Percentiles rank a stretch among this genome's conserved stretches.
Conservation (phyloP, 2,797 vertebrate species). For the Rhincodon typus region DNA sequence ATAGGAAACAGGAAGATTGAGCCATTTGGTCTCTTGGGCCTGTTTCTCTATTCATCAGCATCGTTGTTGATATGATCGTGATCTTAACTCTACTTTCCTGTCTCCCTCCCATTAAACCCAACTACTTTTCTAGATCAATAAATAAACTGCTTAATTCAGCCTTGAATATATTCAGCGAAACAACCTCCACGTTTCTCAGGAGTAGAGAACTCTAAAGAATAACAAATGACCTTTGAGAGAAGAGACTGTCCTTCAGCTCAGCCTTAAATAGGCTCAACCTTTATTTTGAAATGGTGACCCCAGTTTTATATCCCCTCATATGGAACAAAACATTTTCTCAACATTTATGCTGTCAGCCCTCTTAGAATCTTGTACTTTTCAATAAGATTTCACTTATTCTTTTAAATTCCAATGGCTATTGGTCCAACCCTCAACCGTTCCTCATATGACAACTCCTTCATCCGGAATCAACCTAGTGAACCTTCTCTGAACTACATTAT, state of each 20-base stretch:
- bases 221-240: neutral
- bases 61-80: neutral
- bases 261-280: neutral
- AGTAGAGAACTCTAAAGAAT: neutral
- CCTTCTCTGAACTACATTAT: neutral
- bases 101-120: neutral
- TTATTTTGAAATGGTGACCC: neutral
- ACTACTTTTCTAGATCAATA: neutral
- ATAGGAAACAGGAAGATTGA: neutral
- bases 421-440: neutral
- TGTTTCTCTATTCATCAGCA: neutral
- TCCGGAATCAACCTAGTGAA: neutral
- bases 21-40: neutral
- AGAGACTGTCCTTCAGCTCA: neutral
- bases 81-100: neutral
- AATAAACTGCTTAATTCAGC: neutral
- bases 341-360: too few species aligned
- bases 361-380: neutral
- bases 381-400: neutral
- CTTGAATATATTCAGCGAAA: neutral
- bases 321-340: too few species aligned
- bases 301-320: neutral
- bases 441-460: neutral
- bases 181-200: too few species aligned
- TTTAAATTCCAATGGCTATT: neutral